Conservation (phyloP, 2,113 vertebrate genomes). For the Pseudolaguvia tuberculata region DNA sequence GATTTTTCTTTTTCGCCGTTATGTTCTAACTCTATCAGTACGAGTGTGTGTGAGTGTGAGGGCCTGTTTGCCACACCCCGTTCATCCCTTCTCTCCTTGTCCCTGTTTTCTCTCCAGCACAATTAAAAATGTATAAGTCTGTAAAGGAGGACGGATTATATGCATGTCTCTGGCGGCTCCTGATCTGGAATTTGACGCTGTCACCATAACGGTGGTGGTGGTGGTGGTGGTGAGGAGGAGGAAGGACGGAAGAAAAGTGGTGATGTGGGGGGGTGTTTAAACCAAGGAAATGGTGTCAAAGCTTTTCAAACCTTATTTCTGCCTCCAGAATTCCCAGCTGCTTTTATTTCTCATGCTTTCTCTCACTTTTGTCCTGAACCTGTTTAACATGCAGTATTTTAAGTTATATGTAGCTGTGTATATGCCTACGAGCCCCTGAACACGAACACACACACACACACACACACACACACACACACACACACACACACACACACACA, state of each 20-base stretch:
- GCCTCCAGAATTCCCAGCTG: constrained; percentile 49
- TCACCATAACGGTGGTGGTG: constrained; percentile 50
- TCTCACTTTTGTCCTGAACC: constrained; percentile 70
- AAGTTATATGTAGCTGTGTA: constrained; percentile 58
- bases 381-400: constrained; percentile 78
- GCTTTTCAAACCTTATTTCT: not conserved
- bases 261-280: not conserved
- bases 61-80: constrained; percentile 37
- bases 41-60: constrained; percentile 11
- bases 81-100: not conserved
- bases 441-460: no score
- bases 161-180: constrained; percentile 59
- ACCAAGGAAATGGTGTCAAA: constrained; percentile 13
- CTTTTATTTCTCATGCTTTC: constrained; percentile 70
- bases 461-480: not conserved
- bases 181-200: constrained; percentile 67
- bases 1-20: constrained; percentile 3
- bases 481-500: constrained; percentile 16
- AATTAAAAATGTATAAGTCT: constrained; percentile 73
- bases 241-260: not conserved
- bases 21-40: not conserved
- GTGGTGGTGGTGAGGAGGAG: not conserved
- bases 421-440: not conserved
- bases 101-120: constrained; percentile 50
- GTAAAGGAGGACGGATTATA: constrained; percentile 61